Evolutionary conservation across 2,113 vertebrate genomes (phyloP).

Genomic region (Lepisosteus osseus): DNA sequence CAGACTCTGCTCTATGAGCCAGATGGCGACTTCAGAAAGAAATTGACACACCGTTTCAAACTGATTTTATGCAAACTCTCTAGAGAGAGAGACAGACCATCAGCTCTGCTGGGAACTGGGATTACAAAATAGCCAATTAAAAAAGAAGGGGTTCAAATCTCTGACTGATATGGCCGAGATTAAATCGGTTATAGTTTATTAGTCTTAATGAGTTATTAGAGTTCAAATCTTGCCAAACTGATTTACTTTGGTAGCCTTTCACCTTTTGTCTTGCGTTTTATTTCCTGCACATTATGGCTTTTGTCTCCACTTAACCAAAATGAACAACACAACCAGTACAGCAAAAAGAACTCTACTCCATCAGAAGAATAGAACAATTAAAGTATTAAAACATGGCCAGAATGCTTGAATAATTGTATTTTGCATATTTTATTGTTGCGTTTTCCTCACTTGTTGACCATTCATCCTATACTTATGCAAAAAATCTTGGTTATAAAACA

Average conservation of each 20-base stretch:
- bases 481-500: too few relatives aligned
- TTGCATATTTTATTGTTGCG: too few relatives aligned
- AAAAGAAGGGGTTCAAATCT: conserved; percentile 89
- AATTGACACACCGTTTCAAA: conserved; percentile 97
- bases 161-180: conserved; percentile 81
- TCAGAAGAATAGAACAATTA: too few relatives aligned
- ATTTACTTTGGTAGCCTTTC: conserved; percentile 68
- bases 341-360: neutral
- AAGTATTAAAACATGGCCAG: too few relatives aligned
- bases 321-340: neutral
- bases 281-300: conserved; percentile 7
- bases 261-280: conserved; percentile 62
- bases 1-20: conserved; percentile 83
- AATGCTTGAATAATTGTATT: too few relatives aligned
- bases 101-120: conserved; percentile 94
- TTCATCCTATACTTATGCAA: too few relatives aligned
- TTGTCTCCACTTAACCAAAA: neutral
- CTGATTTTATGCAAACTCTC: conserved; percentile 95
- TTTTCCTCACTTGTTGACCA: too few relatives aligned
- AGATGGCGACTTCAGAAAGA: conserved; percentile 96
- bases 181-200: conserved; percentile 83
- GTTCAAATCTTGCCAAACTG: conserved; percentile 71
- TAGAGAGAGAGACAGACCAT: conserved; percentile 85
- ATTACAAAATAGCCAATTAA: conserved; percentile 99
- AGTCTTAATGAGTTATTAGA: conserved; percentile 78